Evolutionary conservation across 2,113 vertebrate species (phyloP).

Genomic region (Brienomyrus longianalis): DNA sequence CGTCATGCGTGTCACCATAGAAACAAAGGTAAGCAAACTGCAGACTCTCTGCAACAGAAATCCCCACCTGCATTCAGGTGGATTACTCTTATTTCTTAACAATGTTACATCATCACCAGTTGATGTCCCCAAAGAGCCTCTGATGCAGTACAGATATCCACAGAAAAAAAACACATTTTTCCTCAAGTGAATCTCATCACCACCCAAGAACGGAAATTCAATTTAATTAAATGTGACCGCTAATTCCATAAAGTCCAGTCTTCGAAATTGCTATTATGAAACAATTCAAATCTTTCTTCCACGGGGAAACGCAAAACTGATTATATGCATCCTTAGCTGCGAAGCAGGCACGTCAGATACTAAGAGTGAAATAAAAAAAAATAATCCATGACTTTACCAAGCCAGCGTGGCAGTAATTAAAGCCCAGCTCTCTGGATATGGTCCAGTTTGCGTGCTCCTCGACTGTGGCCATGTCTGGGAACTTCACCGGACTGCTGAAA

Average conservation of each 20-base stretch:
- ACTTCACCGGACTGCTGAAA: slow-evolving; percentile 91
- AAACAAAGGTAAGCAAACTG: not conserved
- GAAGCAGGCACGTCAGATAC: not conserved
- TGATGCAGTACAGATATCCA: not conserved
- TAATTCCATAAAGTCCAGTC: not conserved
- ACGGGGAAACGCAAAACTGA: not conserved
- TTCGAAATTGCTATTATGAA: not conserved
- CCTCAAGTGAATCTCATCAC: not conserved
- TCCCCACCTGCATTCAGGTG: not conserved
- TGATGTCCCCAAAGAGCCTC: not conserved
- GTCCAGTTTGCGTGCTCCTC: slow-evolving; percentile 94
- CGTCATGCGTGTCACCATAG: not conserved
- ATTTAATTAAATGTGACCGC: not conserved
- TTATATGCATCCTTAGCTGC: not conserved
- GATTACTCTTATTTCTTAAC: not conserved
- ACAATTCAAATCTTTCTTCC: not conserved
- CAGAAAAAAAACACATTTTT: not conserved
- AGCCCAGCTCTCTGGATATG: slow-evolving; percentile 87
- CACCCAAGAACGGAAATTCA: not conserved
- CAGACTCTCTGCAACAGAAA: not conserved
- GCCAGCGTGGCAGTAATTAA: slow-evolving; percentile 84
- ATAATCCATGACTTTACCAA: slow-evolving; percentile 64
- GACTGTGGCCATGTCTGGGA: slow-evolving; percentile 86
- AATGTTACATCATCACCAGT: not conserved
- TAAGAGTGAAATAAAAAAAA: not conserved